A percentile compares a stretch with the other conserved stretches of the same genome.
Evolutionary conservation across 2,888 invertebrate genomes (phyloP).

Genomic region (Hymenopus coronatus): DNA sequence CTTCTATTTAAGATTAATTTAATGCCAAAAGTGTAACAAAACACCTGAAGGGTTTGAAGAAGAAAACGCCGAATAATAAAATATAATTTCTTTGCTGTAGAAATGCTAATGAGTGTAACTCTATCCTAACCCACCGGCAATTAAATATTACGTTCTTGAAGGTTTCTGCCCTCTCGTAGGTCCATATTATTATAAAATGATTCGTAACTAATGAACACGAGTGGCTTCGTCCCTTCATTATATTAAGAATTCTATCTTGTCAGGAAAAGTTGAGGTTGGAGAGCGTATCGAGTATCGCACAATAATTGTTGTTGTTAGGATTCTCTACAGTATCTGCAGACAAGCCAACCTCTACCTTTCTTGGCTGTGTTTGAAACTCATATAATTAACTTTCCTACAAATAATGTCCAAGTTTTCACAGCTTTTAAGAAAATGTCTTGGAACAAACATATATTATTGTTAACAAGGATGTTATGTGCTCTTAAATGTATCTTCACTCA

Average conservation of each 20-base stretch:
- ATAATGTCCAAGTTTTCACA: no score
- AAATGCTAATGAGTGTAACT: conserved; percentile 15
- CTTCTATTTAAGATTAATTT: not conserved
- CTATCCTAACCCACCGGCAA: conserved; percentile 10
- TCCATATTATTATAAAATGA: not conserved
- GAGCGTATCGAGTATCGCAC: not conserved
- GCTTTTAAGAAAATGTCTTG: no score
- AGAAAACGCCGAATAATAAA: not conserved
- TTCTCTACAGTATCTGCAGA: not conserved
- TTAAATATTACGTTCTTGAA: not conserved
- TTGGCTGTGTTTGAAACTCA: no score
- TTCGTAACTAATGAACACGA: conserved; percentile 23
- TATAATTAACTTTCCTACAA: no score
- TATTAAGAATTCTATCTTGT: conserved; percentile 15
- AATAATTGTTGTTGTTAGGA: conserved; percentile 16
- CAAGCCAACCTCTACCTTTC: no score
- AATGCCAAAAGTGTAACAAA: not conserved
- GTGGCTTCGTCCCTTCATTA: conserved; percentile 4
- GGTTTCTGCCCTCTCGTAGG: not conserved
- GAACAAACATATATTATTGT: no score
- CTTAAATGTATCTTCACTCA: no score
- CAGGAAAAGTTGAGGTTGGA: conserved; percentile 4
- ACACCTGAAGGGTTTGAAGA: not conserved
- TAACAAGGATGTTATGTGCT: no score
- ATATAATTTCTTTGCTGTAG: conserved; percentile 10